Conservation (phyloP, 30 jellyfish, hydroid and myxozoan genomes). For the Aurelia coerulea region DNA sequence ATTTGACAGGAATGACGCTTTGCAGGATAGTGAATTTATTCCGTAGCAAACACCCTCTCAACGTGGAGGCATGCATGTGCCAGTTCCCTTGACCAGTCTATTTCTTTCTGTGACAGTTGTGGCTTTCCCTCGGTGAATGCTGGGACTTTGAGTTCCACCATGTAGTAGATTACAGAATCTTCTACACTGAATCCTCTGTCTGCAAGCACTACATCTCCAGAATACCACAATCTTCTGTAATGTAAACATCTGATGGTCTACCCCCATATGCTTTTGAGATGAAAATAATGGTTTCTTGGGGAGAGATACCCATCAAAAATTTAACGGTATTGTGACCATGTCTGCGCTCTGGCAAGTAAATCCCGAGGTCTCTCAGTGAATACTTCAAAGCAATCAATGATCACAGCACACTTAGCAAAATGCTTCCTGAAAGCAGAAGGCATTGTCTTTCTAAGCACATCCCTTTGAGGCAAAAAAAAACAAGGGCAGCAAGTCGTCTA, state of each 20-base stretch:
- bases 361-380: conserved; percentile 4
- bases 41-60: conserved; percentile 41
- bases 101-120: conserved; percentile 37
- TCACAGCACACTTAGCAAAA: conserved; percentile 28
- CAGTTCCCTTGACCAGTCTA: conserved; percentile 22
- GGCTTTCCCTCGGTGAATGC: conserved; percentile 44
- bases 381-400: conserved; percentile 14
- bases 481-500: neutral
- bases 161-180: conserved; percentile 6
- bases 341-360: too few species aligned
- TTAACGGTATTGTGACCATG: too few species aligned
- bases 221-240: neutral
- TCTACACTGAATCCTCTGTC: neutral
- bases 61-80: conserved; percentile 57
- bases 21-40: conserved; percentile 49
- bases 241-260: conserved; percentile 15
- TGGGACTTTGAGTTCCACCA: conserved; percentile 28
- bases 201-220: too few species aligned
- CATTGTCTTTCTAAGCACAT: conserved; percentile 18
- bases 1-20: conserved; percentile 28
- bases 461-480: conserved; percentile 41
- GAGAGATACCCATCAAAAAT: neutral
- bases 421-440: conserved; percentile 26
- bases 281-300: conserved; percentile 42
- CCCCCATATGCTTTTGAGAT: conserved; percentile 68